These are phyloP conservation scores for Piliocolobus tephrosceles DNA, from an alignment of 2,113 vertebrate genomes.

Conservation along the genomic window DNA sequence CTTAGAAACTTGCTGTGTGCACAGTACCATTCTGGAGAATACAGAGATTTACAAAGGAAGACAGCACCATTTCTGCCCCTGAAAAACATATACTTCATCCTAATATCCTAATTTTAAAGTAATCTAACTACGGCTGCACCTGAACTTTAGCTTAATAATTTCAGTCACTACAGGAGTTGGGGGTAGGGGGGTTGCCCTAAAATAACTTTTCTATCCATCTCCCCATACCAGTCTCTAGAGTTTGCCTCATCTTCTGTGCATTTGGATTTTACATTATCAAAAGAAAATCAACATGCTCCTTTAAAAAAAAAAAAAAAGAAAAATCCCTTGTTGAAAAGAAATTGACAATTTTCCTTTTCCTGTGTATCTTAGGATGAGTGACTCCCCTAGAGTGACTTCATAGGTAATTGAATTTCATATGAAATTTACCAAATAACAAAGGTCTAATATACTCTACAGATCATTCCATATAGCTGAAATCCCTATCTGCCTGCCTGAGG, in stretches of 20 bases:
- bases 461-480: neutral
- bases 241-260: slow-evolving; percentile 1
- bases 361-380: neutral
- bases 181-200: neutral
- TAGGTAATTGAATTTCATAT: slow-evolving; percentile 62
- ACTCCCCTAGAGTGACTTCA: slow-evolving; percentile 17
- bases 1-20: neutral
- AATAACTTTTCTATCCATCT: neutral
- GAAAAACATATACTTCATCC: neutral
- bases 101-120: neutral
- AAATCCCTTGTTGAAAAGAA: slow-evolving; percentile 43
- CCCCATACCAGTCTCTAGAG: neutral
- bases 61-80: neutral
- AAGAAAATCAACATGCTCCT: slow-evolving; percentile 44
- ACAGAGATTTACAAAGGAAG: neutral
- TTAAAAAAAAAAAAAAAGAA: neutral
- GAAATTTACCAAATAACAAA: slow-evolving; percentile 68
- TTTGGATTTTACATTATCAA: slow-evolving; percentile 51
- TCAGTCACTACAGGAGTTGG: neutral
- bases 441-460: slow-evolving; percentile 34
- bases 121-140: neutral
- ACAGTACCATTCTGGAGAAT: neutral
- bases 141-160: slow-evolving; percentile 35
- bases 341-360: slow-evolving; percentile 60
- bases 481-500: neutral